Conservation (phyloP, 1,140 invertebrate species). For the Sarcophaga bullata region DNA sequence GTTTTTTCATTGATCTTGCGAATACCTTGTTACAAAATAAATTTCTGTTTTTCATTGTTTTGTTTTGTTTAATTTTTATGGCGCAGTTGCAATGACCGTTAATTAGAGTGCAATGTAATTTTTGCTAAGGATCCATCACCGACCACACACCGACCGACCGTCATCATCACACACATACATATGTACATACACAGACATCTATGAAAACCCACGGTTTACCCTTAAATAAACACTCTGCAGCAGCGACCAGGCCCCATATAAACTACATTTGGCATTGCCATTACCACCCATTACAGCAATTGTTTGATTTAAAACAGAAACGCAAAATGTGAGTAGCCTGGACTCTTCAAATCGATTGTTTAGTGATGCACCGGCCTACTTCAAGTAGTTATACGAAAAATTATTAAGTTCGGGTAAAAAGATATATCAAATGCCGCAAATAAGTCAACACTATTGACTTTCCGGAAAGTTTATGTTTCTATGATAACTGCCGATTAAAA, state of each 20-base stretch:
- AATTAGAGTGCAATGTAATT: constrained; percentile 15
- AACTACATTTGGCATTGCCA: background rate
- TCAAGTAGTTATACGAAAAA: no score
- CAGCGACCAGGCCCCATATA: background rate
- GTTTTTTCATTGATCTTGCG: background rate
- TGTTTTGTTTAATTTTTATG: background rate
- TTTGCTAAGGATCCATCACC: background rate
- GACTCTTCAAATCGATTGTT: background rate
- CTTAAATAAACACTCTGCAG: background rate
- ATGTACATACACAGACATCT: background rate
- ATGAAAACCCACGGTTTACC: background rate
- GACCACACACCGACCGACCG: no score
- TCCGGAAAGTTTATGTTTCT: no score
- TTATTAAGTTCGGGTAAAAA: no score
- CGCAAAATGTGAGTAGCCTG: background rate
- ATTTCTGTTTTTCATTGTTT: background rate
- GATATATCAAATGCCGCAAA: no score
- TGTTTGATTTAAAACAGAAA: constrained; percentile 3
- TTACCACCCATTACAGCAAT: background rate
- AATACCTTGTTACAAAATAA: background rate
- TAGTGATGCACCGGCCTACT: no score
- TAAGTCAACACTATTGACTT: no score
- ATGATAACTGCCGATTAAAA: no score
- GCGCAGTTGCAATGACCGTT: constrained; percentile 12
- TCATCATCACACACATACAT: background rate